A percentile compares a stretch with the other conserved stretches of the same genome.
Conservation (phyloP, 2,888 invertebrate species). For the Omphaloscelis lunosa region DNA sequence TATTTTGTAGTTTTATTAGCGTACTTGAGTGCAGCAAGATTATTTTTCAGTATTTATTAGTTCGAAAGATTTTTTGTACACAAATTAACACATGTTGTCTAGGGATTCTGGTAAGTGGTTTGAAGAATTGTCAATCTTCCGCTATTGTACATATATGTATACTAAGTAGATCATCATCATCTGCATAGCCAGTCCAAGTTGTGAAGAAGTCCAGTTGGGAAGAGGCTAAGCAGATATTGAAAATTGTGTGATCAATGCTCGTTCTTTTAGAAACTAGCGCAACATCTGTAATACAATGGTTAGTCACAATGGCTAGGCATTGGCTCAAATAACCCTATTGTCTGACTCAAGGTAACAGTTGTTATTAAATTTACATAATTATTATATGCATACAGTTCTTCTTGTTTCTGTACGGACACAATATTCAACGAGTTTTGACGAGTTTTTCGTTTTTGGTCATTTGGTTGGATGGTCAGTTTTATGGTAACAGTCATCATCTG, state of each 20-base stretch:
- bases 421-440: background rate
- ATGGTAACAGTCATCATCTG: no score
- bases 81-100: background rate
- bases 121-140: background rate
- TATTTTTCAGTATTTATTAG: background rate
- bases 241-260: no score
- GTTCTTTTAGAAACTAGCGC: background rate
- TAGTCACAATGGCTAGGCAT: constrained; percentile 21
- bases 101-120: background rate
- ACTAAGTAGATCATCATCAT: no score
- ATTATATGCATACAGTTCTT: constrained; percentile 18
- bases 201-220: no score
- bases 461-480: no score
- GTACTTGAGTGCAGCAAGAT: background rate
- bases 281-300: constrained; percentile 24
- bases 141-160: background rate
- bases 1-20: constrained; percentile 1
- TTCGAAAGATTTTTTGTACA: background rate
- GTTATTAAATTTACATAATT: constrained; percentile 43
- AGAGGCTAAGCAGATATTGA: background rate
- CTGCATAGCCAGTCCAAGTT: background rate
- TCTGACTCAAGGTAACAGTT: constrained; percentile 27
- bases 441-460: no score
- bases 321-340: constrained; percentile 46
- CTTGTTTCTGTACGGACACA: background rate